Base-by-base conservation (phyloP, 2,113 vertebrate species). In the Hucho hucho region DNA sequence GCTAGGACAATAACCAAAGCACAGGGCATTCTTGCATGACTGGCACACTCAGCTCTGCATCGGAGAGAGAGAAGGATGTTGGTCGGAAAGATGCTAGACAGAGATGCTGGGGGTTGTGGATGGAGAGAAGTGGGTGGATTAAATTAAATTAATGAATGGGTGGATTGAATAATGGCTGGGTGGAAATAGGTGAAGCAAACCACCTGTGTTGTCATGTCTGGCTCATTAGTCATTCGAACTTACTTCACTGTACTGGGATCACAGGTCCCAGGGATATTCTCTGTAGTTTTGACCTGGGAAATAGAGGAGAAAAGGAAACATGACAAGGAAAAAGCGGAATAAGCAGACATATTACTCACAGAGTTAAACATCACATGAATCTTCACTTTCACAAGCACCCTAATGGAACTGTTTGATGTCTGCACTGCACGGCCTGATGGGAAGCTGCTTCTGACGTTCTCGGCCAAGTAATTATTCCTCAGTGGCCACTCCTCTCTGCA, bases 381-480 rank as follows among this genome's bases (percentile, higher is more conserved):
- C 74, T 80, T 81, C 77, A 75, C 80, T 82, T 81, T 75, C 81
- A 71, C 76, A 63, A 80, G 71, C 49, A 63, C 81, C 81, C 64
- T 68, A 75, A 74, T 76, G 79, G 82, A 74, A 32, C 68, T 75
- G 75, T 89, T 89, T 87, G 84, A 89, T 84, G 86, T 87, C 73
- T 79, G 73, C 63, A 69, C 81, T 63, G 73, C 69, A 69, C 11
- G 56, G 77, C 53, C 72, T 75, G 79, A 83, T 59, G 79, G 79
- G 79, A 76, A 69, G 83, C 63, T 59, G 58, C 58, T 22, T 22
- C 58, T 59, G 70, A 69, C 53, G 70, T 70, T 72, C 75, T 46
- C 76, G 75, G 53, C 66, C 37, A 71, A 43, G 73, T 84, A 84
- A 87, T 84, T 87, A 77, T 74, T 70, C 73, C 81, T 80, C 47